Percentiles rank a stretch among this genome's conserved stretches.
Evolutionary conservation across 2,888 invertebrate genomes (phyloP).

Genomic region (Chalcosyrphus nemorum): DNA sequence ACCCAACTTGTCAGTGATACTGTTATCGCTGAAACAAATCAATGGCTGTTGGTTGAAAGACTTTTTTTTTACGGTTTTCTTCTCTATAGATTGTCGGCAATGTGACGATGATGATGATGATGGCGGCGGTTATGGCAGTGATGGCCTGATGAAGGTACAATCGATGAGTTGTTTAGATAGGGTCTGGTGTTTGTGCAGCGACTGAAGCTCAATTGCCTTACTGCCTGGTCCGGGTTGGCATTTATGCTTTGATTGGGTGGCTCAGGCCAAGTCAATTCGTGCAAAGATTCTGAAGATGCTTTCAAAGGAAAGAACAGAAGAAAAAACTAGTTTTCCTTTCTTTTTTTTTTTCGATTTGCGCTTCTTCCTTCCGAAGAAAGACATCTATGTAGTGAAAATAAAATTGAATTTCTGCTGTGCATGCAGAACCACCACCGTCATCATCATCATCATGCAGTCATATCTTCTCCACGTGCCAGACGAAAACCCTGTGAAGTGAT

Average conservation of each 20-base stretch:
- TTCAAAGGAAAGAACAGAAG: conserved; percentile 47
- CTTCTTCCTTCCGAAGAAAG: conserved; percentile 35
- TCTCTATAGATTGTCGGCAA: neutral
- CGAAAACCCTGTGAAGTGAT: conserved; percentile 71
- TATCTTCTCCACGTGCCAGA: conserved; percentile 71
- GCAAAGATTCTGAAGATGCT: conserved; percentile 63
- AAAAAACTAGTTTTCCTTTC: conserved; percentile 51
- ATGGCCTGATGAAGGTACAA: conserved; percentile 49
- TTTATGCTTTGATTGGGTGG: conserved; percentile 56
- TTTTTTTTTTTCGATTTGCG: conserved; percentile 11
- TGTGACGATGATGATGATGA: conserved; percentile 28
- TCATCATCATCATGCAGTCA: conserved; percentile 63
- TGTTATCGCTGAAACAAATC: neutral
- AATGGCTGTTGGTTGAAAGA: neutral
- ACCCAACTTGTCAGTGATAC: conserved; percentile 8
- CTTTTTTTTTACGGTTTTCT: neutral
- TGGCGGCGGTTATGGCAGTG: neutral
- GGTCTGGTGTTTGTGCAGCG: conserved; percentile 60
- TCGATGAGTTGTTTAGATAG: conserved; percentile 67
- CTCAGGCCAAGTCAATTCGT: conserved; percentile 62
- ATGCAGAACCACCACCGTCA: conserved; percentile 67
- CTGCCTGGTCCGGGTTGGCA: conserved; percentile 42
- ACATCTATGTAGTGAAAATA: conserved; percentile 57
- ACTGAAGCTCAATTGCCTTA: conserved; percentile 61
- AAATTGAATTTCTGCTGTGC: conserved; percentile 72